Conservation (phyloP, 2,888 invertebrate species). For the Leptogaster cylindrica region DNA sequence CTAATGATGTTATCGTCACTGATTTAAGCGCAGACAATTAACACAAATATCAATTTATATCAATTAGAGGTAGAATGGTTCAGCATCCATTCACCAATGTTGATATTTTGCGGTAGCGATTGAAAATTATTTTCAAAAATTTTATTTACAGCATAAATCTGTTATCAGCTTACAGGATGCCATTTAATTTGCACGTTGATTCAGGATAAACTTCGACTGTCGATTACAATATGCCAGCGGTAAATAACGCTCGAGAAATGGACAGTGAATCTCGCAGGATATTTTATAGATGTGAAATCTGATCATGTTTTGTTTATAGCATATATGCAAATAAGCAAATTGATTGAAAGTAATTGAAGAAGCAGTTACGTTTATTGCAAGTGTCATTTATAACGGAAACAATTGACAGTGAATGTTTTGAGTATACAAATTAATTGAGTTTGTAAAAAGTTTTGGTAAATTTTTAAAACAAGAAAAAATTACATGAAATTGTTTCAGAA, state of each 20-base stretch:
- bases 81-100: slow-evolving; percentile 2
- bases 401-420: too few relatives aligned
- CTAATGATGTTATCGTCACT: slow-evolving; percentile 40
- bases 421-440: too few relatives aligned
- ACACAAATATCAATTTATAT: slow-evolving; percentile 41
- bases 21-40: slow-evolving; percentile 40
- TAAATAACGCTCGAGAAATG: slow-evolving; percentile 15
- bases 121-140: slow-evolving; percentile 34
- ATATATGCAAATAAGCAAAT: too few relatives aligned
- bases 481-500: too few relatives aligned
- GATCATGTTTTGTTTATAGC: too few relatives aligned
- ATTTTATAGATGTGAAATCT: too few relatives aligned
- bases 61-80: slow-evolving; percentile 42
- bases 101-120: not conserved
- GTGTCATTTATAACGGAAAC: too few relatives aligned
- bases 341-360: too few relatives aligned
- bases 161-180: slow-evolving; percentile 40
- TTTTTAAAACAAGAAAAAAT: too few relatives aligned
- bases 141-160: slow-evolving; percentile 35
- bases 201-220: slow-evolving; percentile 18
- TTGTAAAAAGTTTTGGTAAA: too few relatives aligned
- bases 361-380: too few relatives aligned
- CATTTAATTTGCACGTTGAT: slow-evolving; percentile 33
- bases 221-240: slow-evolving; percentile 12
- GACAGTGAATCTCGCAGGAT: slow-evolving; percentile 15